These are phyloP conservation scores for Schmidtea mediterranea DNA, from an alignment of 1,140 invertebrate genomes.

Conservation along the genomic window DNA sequence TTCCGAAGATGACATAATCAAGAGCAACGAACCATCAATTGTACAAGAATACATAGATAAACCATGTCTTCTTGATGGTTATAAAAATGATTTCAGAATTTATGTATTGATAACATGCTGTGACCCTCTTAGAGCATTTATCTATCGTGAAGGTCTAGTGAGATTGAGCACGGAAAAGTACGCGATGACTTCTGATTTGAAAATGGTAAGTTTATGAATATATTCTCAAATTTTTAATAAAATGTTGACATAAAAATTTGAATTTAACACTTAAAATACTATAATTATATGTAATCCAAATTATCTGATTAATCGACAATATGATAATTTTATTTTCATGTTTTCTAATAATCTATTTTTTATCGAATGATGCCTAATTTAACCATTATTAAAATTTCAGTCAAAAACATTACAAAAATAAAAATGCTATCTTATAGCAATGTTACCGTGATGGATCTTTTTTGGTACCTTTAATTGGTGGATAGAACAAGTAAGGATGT, in stretches of 20 bases:
- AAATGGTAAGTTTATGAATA: slow-evolving; percentile 11
- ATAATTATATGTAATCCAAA: too few species aligned
- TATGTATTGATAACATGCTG: slow-evolving; percentile 26
- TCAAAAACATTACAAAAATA: too few species aligned
- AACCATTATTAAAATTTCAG: too few species aligned
- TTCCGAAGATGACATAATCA: not conserved
- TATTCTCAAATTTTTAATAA: slow-evolving; percentile 11
- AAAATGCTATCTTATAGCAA: too few species aligned
- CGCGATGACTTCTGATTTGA: slow-evolving; percentile 16
- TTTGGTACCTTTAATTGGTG: too few species aligned
- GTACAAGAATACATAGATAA: slow-evolving; percentile 27
- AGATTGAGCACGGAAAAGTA: slow-evolving; percentile 26
- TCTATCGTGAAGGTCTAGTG: slow-evolving; percentile 25
- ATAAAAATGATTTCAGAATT: slow-evolving; percentile 25
- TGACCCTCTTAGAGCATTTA: slow-evolving; percentile 24
- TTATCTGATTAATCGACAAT: too few species aligned
- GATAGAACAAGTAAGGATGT: too few species aligned
- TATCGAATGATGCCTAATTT: too few species aligned
- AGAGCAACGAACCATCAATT: slow-evolving; percentile 11
- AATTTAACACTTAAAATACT: too few species aligned
- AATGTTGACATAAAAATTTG: slow-evolving; percentile 25
- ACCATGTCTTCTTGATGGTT: slow-evolving; percentile 23
- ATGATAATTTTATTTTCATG: too few species aligned
- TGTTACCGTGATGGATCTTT: too few species aligned
- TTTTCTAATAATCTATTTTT: too few species aligned